These are phyloP conservation scores for Criorhina ranunculi DNA, from an alignment of 2,888 invertebrate genomes.

Conservation along the genomic window DNA sequence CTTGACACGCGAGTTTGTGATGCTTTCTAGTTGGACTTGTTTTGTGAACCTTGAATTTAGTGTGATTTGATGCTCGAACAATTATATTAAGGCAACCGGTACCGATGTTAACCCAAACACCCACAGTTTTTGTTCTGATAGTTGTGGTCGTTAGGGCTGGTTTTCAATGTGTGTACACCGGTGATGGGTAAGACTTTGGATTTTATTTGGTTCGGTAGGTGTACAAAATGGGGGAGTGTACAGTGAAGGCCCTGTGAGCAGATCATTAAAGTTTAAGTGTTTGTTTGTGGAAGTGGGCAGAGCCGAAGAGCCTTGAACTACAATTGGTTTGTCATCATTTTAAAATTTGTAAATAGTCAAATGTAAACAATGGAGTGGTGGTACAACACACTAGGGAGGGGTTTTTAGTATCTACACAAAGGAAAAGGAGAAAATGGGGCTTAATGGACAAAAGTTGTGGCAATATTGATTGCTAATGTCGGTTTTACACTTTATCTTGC, in stretches of 20 bases:
- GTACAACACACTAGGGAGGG: too few relatives aligned
- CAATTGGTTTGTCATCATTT: conserved; percentile 13
- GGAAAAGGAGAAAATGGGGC: too few relatives aligned
- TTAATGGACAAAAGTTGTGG: too few relatives aligned
- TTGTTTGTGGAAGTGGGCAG: conserved; percentile 1
- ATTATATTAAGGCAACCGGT: conserved; percentile 29
- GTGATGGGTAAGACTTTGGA: background rate
- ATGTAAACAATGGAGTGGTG: conserved; percentile 9
- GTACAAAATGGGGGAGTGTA: background rate
- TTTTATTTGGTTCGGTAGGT: conserved; percentile 2
- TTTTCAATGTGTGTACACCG: background rate
- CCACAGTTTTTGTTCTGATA: conserved; percentile 5
- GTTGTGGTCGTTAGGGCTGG: background rate
- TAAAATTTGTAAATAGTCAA: conserved; percentile 1
- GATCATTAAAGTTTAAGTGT: conserved; percentile 24
- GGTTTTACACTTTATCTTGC: too few relatives aligned
- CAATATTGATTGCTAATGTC: too few relatives aligned
- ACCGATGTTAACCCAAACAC: conserved; percentile 15
- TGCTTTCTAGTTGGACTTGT: conserved; percentile 18
- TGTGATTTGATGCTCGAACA: conserved; percentile 24
- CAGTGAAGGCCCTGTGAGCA: conserved; percentile 3
- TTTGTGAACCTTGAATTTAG: conserved; percentile 34
- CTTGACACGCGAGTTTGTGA: conserved; percentile 4
- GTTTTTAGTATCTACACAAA: too few relatives aligned
- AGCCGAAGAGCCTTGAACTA: conserved; percentile 19